Evolutionary conservation across 1,140 invertebrate species (phyloP).

Genomic region (Drosophila tani): DNA sequence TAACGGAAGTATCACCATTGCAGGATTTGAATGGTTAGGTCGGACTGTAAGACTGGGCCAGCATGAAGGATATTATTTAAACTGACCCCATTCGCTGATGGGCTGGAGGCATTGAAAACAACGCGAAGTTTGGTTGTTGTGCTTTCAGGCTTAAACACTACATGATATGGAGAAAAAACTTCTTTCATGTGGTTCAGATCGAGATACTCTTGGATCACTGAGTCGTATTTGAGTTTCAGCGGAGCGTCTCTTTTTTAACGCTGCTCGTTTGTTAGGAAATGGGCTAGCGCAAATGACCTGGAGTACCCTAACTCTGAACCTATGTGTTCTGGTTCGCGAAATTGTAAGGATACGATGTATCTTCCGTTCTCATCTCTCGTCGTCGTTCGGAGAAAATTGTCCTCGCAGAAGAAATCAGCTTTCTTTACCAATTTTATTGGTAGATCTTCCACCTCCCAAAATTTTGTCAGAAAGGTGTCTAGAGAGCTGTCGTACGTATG

Average conservation of each 20-base stretch:
- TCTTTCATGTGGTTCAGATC: too few relatives aligned
- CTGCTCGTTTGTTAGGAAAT: too few relatives aligned
- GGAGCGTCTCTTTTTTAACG: too few relatives aligned
- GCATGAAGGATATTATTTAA: neutral
- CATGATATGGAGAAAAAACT: too few relatives aligned
- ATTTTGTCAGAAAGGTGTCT: too few relatives aligned
- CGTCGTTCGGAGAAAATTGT: constrained; percentile 1
- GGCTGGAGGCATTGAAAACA: neutral
- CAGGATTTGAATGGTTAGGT: too few relatives aligned
- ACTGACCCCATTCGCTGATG: neutral
- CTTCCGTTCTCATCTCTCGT: neutral
- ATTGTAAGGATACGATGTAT: constrained; percentile 5
- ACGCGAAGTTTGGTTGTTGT: neutral
- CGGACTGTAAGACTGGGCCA: neutral
- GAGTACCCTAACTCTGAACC: neutral
- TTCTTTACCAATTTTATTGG: neutral
- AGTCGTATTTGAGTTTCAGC: too few relatives aligned
- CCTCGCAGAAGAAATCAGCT: neutral
- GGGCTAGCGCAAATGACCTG: neutral
- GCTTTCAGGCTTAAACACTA: neutral
- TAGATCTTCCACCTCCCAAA: too few relatives aligned
- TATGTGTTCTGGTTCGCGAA: neutral
- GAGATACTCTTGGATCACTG: too few relatives aligned
- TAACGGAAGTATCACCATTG: neutral
- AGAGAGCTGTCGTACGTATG: too few relatives aligned